Evolutionary conservation across 1,140 invertebrate species (phyloP), one percentile per base, ranked within the genome.

Genomic region (Matsumurasca onukii): DNA sequence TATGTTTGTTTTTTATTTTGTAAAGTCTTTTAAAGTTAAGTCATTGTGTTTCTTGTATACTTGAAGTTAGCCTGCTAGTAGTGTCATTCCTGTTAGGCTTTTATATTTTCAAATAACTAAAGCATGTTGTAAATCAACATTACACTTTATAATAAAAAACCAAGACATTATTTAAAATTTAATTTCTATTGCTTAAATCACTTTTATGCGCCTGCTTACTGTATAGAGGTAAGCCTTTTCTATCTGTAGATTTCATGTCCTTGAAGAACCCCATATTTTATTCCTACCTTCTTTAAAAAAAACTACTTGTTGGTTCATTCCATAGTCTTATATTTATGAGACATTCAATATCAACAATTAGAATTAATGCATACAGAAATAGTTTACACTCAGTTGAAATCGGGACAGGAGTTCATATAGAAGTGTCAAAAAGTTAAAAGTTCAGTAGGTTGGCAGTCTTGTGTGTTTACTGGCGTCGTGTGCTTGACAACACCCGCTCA

Each of bases 401-500:
- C 17, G n/a, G n/a, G 17, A 51, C 17, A 20, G n/a, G 17, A 12
- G n/a, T 51, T 20, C 3, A 51, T 51, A 51, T 22, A 51, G 24
- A 51, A 51, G n/a, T 51, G 49, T 51, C n/a, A 3, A 51, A 51
- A n/a, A 12, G n/a, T 22, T 51, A 51, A 9, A 51, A 51, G 24
- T n/a, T n/a, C n/a, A n/a, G n/a, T n/a, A 51, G 3, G 3, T 12
- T 51, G 49, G 64, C 64, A 66, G 34, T 52, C n/a, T 48, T 24
- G 24, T 20, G 20, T 12, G 25, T n/a, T 52, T 62, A 64, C 57
- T 69, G 67, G 22, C 67, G 27, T 29, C 67, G 48, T 12, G 66
- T 31, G 17, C 31, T 76, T 25, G 70, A 75, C 22, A 81, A 74
- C 62, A 80, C 81, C 62, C 89, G 76, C 76, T 91, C 89, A 31